Evolutionary conservation across 2,888 invertebrate species (phyloP), one percentile per base, ranked within the genome.

Genomic region (Lobophora halterata): DNA sequence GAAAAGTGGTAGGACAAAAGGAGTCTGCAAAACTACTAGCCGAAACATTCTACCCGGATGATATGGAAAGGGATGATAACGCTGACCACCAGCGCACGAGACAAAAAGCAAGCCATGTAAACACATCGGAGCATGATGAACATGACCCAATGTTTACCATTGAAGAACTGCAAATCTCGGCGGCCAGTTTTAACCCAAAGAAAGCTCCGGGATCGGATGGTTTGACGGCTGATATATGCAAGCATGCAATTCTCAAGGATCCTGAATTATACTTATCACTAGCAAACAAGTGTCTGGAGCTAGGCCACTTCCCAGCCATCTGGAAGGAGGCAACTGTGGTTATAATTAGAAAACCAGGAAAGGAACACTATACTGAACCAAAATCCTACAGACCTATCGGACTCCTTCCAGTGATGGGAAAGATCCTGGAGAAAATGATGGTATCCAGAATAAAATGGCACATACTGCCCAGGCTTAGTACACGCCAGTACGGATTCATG

Each of bases 331-430:
- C 36, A 0, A 23, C 27, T 1, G 34, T 27, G n/a, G 21, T 34
- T 1, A 11, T 21, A 2, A 10, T 34, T 1, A 14, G 27, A 4
- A 34, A 34, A 12, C 33, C 26, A 0, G 33, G 19, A 1, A 34
- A 26, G 8, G 20, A 26, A 6, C 2, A 14, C 7, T 33, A 33
- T 9, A 25, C 25, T 0, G 3, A 23, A 1, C 18, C 32, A 1
- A 33, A 25, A 6, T 33, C 32, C 0, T 33, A 33, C 6, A 11
- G 25, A 3, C 32, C 32, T 0, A 33, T 33, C 3, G 55, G 53
- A 0, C 37, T 54, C 0, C 39, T 58, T 13, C 41, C 52, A 0
- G 36, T 55, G 0, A 23, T 58, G 1, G 48, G 43, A 6, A 40
- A 49, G 21, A 20, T 50, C 1, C 9, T 45, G 2, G 25, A 25